Conservation (phyloP, 2,888 invertebrate genomes). For the Dione vanillae region DNA sequence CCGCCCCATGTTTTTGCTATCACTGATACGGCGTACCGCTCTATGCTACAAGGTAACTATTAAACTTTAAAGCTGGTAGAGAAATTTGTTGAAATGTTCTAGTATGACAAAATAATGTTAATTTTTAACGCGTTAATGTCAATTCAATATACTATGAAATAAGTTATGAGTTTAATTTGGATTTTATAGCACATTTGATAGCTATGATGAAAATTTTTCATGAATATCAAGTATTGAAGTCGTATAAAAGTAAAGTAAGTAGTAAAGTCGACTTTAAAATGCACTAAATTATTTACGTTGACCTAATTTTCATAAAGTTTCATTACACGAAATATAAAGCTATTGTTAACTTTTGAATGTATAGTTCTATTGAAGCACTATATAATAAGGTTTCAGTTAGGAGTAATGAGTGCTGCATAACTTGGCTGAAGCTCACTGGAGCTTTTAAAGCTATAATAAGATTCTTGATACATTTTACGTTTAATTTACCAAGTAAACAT, state of each 20-base stretch:
- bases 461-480: not conserved
- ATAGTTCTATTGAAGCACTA: not conserved
- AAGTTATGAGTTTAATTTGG: no score
- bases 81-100: no score
- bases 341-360: conserved; percentile 19
- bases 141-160: no score
- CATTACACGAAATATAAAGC: not conserved
- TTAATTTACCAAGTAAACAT: no score
- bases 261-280: conserved; percentile 1
- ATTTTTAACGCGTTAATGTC: no score
- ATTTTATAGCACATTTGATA: not conserved
- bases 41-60: conserved; percentile 98
- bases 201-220: not conserved
- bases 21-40: conserved; percentile 99
- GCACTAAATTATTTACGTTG: no score
- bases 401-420: not conserved
- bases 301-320: conserved; percentile 24
- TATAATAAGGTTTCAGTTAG: not conserved
- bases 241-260: no score
- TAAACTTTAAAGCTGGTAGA: no score
- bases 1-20: conserved; percentile 99
- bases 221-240: no score
- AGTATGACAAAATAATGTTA: no score
- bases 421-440: no score
- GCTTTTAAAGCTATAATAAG: not conserved